Base-by-base conservation (phyloP, 2,888 invertebrate genomes). In the Drosophila parthenogenetica region DNA sequence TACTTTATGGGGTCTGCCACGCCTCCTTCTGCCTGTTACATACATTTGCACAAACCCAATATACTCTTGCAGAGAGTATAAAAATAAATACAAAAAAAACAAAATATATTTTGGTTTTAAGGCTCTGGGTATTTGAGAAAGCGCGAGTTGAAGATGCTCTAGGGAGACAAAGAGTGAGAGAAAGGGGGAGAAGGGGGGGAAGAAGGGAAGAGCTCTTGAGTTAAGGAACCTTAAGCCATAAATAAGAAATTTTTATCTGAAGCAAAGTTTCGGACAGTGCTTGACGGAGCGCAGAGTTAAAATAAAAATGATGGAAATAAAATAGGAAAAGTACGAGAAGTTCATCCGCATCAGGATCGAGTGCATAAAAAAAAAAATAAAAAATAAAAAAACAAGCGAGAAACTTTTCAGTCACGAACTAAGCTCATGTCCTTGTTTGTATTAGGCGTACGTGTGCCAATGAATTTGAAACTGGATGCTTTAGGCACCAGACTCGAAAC, bases 371-470 rank as follows among this genome's bases (percentile, higher is more conserved):
- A 11, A 35, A 35, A 35, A 13, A 4, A 13, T 3, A 11, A 35
- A 32, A 32, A 32, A 32, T 1, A 32, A 10, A 32, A 32, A 32
- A 32, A 32, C 2, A 5, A 22, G 4, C 22, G 65, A 62, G 79
- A 79, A 89, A 76, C 76, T 89, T 90, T 89, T 85, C 83, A 83
- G 90, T 90, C 90, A 90, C 90, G 90, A 90, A 77, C 80, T 62
- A 75, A 79, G 79, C 85, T 89, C 81, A 89, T 89, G 89, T 89
- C 90, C 87, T 90, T 90, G 89, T 90, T 90, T 90, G 90, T 84
- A 84, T 87, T 84, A 81, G 81, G 75, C 77, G 85, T 85, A 90
- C 90, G 89, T 89, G 90, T 85, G 88, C 77, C 78, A 79, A 86
- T 80, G 89, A 77, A 82, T 79, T 75, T 71, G 81, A 60, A 69